phyloP scores from a whole-genome alignment of 2,888 invertebrate species.

The Hetaerina titia region DNA sequence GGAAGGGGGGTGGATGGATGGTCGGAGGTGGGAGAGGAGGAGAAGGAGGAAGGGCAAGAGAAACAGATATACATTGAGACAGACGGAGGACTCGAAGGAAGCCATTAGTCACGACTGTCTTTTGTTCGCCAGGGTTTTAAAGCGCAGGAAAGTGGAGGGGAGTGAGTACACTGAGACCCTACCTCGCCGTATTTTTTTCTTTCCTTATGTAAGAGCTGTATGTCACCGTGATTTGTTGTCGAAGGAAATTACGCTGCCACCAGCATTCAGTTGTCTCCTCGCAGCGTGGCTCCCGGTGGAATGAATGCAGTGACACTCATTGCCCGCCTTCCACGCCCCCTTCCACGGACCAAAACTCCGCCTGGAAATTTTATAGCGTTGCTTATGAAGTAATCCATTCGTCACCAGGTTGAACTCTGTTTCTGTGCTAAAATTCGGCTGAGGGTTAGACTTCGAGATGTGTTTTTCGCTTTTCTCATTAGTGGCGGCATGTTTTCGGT shows the following conservation, averaged over 20 bases:
- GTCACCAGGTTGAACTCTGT: neutral
- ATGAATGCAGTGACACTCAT: neutral
- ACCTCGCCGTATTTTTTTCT: neutral
- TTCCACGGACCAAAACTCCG: neutral
- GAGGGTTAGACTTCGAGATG: neutral
- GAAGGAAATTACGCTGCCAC: constrained; percentile 35
- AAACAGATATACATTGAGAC: constrained; percentile 17
- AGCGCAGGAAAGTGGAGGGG: neutral
- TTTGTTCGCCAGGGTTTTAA: constrained; percentile 39
- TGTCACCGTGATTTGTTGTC: constrained; percentile 39
- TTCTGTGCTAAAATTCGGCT: neutral
- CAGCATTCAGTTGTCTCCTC: constrained; percentile 35
- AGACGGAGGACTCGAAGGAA: constrained; percentile 35
- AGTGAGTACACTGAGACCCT: neutral
- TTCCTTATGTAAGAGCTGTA: neutral
- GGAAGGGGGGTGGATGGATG: neutral
- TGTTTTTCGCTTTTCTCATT: constrained; percentile 20
- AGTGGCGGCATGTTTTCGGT: neutral
- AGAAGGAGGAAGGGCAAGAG: neutral
- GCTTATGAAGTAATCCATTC: neutral
- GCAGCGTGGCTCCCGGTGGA: neutral
- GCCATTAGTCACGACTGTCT: constrained; percentile 35
- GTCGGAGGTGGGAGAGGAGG: neutral
- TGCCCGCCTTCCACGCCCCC: neutral
- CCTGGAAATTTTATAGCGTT: neutral